Evolutionary conservation across 2,113 vertebrate species (phyloP).

Genomic region (Anguilla rostrata): DNA sequence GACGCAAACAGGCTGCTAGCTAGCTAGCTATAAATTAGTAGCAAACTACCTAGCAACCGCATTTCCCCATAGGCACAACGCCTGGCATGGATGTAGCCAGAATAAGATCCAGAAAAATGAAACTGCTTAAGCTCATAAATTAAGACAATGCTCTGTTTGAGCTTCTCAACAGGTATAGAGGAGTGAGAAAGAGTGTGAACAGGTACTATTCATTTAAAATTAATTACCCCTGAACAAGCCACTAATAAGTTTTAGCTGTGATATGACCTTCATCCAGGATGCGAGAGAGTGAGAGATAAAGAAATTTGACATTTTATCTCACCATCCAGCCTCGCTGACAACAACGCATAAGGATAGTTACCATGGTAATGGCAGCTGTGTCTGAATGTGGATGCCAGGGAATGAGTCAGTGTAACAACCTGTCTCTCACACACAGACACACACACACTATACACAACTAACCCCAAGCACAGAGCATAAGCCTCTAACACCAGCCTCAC

Average conservation of each 20-base stretch:
- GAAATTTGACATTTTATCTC: background rate
- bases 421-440: conserved; percentile 23
- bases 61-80: too few species aligned
- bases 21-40: too few species aligned
- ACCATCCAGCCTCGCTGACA: conserved; percentile 38
- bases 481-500: background rate
- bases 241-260: background rate
- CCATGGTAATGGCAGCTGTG: conserved; percentile 47
- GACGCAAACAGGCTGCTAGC: too few species aligned
- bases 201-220: too few species aligned
- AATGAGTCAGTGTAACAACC: conserved; percentile 1
- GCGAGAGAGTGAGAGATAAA: background rate
- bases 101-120: too few species aligned
- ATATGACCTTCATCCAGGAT: background rate
- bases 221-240: background rate
- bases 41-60: too few species aligned
- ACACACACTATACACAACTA: conserved; percentile 12
- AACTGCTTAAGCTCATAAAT: too few species aligned
- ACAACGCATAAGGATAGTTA: conserved; percentile 40
- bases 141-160: too few species aligned
- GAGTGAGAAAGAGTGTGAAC: too few species aligned
- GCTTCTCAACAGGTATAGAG: too few species aligned
- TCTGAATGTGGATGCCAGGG: conserved; percentile 37
- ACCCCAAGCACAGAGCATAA: background rate
- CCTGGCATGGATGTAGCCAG: too few species aligned